These are phyloP conservation scores for Synanthedon formicaeformis DNA, from an alignment of 2,888 invertebrate genomes.

Conservation along the genomic window DNA sequence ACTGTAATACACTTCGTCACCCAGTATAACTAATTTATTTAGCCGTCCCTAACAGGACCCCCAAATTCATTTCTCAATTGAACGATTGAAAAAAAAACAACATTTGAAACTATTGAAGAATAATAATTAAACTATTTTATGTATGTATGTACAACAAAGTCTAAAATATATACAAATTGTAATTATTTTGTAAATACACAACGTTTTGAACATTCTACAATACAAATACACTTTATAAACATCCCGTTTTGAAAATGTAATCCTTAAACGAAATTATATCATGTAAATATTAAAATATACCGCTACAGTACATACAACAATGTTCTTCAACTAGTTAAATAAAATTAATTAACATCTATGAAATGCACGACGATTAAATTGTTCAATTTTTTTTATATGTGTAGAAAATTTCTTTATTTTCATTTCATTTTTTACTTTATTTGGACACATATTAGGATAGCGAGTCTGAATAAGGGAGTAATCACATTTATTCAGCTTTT, in stretches of 20 bases:
- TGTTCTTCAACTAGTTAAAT: conserved; percentile 11
- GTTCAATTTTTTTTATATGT: neutral
- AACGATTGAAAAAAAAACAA: too few species aligned
- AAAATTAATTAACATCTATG: conserved; percentile 21
- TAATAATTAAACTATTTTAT: too few species aligned
- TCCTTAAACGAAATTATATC: conserved; percentile 6
- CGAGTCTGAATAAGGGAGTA: too few species aligned
- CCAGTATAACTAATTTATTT: too few species aligned
- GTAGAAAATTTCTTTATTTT: too few species aligned
- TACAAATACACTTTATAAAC: conserved; percentile 30
- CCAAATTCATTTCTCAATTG: too few species aligned
- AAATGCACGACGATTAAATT: conserved; percentile 17
- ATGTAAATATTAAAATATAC: conserved; percentile 18
- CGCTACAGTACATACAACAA: conserved; percentile 7
- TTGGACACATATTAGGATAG: too few species aligned
- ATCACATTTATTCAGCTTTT: too few species aligned
- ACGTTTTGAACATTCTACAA: conserved; percentile 29
- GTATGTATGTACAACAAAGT: conserved; percentile 62
- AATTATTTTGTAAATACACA: conserved; percentile 38
- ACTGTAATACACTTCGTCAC: too few species aligned
- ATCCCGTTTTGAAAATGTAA: conserved; percentile 14
- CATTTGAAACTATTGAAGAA: too few species aligned
- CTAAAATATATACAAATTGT: conserved; percentile 48
- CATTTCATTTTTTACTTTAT: too few species aligned
- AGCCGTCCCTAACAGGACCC: too few species aligned